Percentiles rank a stretch among this genome's conserved stretches.
These are phyloP conservation scores for Psittacula derbiana DNA, from an alignment of 2,797 vertebrate species.

Conservation along the genomic window DNA sequence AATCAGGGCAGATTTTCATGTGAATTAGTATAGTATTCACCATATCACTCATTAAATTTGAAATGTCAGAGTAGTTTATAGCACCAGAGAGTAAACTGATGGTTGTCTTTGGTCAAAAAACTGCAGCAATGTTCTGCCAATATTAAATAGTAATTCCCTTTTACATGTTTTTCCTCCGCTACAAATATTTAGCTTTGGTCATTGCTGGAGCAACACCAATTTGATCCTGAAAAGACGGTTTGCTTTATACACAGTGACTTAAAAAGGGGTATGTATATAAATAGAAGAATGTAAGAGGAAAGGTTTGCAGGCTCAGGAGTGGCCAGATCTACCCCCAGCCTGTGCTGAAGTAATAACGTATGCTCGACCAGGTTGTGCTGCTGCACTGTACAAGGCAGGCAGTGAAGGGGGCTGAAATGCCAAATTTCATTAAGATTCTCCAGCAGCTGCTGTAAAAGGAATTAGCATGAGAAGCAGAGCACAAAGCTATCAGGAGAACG, in stretches of 20 bases:
- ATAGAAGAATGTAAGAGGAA: background rate
- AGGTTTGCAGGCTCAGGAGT: background rate
- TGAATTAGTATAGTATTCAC: slow-evolving; percentile 5
- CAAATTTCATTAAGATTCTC: slow-evolving; percentile 43
- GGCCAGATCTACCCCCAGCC: background rate
- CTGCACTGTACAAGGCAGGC: background rate
- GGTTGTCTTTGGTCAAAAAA: background rate
- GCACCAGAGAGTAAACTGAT: background rate
- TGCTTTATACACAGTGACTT: background rate
- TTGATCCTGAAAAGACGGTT: background rate
- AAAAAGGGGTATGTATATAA: background rate
- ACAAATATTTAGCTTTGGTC: background rate
- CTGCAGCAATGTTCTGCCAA: background rate
- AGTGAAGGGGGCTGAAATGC: background rate
- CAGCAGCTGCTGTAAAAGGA: slow-evolving; percentile 21
- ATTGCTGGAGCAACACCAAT: background rate
- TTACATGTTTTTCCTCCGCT: background rate
- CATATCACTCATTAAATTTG: background rate
- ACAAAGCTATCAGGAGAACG: slow-evolving; percentile 23
- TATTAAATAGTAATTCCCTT: background rate
- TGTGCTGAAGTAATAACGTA: background rate
- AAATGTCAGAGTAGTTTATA: slow-evolving; percentile 2
- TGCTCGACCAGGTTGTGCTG: background rate
- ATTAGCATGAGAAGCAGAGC: slow-evolving; percentile 54
- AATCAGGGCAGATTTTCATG: slow-evolving; percentile 2